These are phyloP conservation scores for Cydia strobilella DNA, from an alignment of 1,140 invertebrate species.

Conservation along the genomic window DNA sequence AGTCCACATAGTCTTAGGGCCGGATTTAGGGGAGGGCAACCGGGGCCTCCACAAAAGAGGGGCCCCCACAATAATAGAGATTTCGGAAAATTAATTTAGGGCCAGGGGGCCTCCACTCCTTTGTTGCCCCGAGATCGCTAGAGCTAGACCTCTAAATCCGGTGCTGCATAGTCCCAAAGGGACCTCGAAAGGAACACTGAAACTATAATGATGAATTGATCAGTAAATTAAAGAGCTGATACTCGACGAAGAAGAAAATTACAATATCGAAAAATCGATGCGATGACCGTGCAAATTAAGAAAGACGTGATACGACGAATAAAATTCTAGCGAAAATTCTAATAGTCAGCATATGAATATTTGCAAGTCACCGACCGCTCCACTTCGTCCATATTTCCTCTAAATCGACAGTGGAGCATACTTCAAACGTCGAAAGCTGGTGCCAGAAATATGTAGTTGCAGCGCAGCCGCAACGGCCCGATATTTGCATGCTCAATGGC, in stretches of 20 bases:
- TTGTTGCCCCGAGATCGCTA: too few relatives aligned
- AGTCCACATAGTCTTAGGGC: not conserved
- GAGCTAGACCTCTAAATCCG: too few relatives aligned
- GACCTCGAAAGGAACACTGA: not conserved
- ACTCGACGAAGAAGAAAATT: not conserved
- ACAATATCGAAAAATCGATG: not conserved
- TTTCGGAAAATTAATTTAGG: too few relatives aligned
- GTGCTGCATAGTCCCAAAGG: too few relatives aligned
- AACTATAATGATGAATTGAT: not conserved
- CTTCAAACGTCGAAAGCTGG: constrained; percentile 2
- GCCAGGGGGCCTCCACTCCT: too few relatives aligned
- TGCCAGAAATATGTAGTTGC: constrained; percentile 22
- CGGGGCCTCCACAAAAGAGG: too few relatives aligned
- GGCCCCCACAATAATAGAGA: too few relatives aligned
- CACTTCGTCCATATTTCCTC: constrained; percentile 7
- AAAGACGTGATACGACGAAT: not conserved
- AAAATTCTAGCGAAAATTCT: constrained; percentile 3
- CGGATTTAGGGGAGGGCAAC: too few relatives aligned
- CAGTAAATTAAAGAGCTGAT: not conserved
- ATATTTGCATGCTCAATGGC: constrained; percentile 28
- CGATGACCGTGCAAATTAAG: not conserved
- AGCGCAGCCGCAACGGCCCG: constrained; percentile 19
- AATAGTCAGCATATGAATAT: constrained; percentile 1
- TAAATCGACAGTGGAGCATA: constrained; percentile 12
- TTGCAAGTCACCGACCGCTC: constrained; percentile 12